Conservation (phyloP, 1,140 invertebrate genomes). For the Steinernema feltiae region DNA sequence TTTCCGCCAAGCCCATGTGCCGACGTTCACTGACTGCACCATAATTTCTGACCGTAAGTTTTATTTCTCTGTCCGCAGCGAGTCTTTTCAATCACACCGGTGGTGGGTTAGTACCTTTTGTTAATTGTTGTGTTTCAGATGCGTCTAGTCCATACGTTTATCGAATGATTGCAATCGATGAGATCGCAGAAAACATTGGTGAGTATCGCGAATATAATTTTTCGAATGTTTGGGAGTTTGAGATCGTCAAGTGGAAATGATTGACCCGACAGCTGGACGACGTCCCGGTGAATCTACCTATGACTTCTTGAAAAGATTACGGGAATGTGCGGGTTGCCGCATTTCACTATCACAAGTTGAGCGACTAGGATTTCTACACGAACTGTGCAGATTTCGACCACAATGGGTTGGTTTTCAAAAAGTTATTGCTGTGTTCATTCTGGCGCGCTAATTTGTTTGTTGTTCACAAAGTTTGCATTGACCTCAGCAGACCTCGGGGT, state of each 20-base stretch:
- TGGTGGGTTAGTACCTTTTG: too few species aligned
- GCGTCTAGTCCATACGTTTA: slow-evolving; percentile 40
- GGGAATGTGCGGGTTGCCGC: slow-evolving; percentile 25
- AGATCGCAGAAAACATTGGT: slow-evolving; percentile 42
- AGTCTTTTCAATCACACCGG: too few species aligned
- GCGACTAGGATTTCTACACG: slow-evolving; percentile 43
- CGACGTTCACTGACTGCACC: slow-evolving; percentile 45
- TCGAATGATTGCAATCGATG: slow-evolving; percentile 50
- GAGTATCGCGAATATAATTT: slow-evolving; percentile 11
- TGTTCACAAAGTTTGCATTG: slow-evolving; percentile 13
- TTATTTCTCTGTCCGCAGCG: background rate
- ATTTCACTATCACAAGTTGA: slow-evolving; percentile 43
- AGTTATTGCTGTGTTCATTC: slow-evolving; percentile 4
- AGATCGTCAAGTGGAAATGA: slow-evolving; percentile 45
- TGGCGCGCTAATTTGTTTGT: slow-evolving; percentile 8
- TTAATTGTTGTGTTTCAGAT: slow-evolving; percentile 37
- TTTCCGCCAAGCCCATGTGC: slow-evolving; percentile 39
- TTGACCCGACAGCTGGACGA: slow-evolving; percentile 42
- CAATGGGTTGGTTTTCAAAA: slow-evolving; percentile 32
- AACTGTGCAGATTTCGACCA: slow-evolving; percentile 39
- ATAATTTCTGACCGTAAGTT: slow-evolving; percentile 46
- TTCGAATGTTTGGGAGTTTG: slow-evolving; percentile 23
- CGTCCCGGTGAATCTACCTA: slow-evolving; percentile 46
- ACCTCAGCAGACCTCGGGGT: background rate
- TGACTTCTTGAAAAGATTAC: slow-evolving; percentile 36